Evolutionary conservation across 2,797 vertebrate species (phyloP), one percentile per base, ranked within the genome.

Genomic region (Danio jaintianensis): DNA sequence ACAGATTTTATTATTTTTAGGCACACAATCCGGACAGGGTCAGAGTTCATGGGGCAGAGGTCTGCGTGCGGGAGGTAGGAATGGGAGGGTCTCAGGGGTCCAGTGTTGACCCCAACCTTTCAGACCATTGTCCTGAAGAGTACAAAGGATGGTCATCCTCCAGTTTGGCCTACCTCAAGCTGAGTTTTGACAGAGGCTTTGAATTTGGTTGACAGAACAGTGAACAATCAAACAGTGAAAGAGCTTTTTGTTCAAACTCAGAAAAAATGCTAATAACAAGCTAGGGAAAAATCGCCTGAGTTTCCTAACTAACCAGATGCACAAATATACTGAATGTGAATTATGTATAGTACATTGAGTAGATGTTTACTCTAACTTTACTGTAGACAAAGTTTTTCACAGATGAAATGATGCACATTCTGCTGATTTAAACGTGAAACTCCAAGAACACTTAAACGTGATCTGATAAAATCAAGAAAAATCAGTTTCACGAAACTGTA

Each of bases 1-100:
- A 88, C 90, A 86, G 88, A 87, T 93, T 92, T 93, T 88, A 91
- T 93, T 92, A 92, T 93, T 92, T 93, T 90, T 90, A 83, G 86
- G 85, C 45, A 83, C 86, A 92, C 90, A 94, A 93, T 92, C 91
- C 84, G 84, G 76, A 63, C 73, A 75, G 84, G 92, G 93, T 94
- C 79, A 94, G 83, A 92, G 94, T 92, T 93, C 91, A 89, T 82
- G 83, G 77, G 85, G 89, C 87, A 83, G 91, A 88, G 89, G 90
- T 80, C 90, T 90, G 89, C 88, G 64, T 75, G 87, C 79, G 78
- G 82, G n/a, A 80, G 75, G 85, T 83, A 59, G 78, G 85, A 87
- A 48, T 78, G 82, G 83, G 40, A 73, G 75, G 83, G 67, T 73
- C 74, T 76, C 77, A 69, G 84, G 87, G 87, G 90, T 89, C 85